Percentiles rank a stretch among this genome's conserved stretches.
phyloP scores from a whole-genome alignment of 2,113 vertebrate genomes.

The Bos indicus region DNA sequence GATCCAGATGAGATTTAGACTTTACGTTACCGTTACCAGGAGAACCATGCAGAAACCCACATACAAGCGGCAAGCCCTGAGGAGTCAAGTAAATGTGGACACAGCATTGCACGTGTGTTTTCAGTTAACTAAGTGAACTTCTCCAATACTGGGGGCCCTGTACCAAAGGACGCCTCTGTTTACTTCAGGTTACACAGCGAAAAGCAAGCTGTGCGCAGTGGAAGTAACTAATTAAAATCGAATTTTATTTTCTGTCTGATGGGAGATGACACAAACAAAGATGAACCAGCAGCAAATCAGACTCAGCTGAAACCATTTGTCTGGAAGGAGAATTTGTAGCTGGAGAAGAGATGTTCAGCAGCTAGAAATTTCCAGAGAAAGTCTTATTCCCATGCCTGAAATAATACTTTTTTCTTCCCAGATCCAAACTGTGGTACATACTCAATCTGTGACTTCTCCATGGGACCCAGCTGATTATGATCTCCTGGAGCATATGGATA shows the following conservation, averaged over 20 bases:
- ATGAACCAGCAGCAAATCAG: background rate
- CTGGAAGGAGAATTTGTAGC: background rate
- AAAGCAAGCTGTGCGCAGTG: background rate
- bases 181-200: background rate
- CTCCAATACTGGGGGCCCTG: rapidly evolving
- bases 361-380: background rate
- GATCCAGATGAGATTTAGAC: background rate
- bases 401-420: background rate
- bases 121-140: background rate
- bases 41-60: conserved; percentile 1
- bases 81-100: background rate
- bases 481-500: background rate
- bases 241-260: background rate
- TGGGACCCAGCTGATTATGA: background rate
- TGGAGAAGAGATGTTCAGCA: background rate
- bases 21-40: background rate
- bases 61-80: background rate
- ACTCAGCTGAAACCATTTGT: background rate
- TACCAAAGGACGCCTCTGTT: background rate
- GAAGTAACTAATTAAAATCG: background rate
- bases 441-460: background rate
- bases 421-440: background rate
- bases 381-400: background rate
- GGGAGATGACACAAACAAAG: background rate
- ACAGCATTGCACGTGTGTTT: background rate